Evolutionary conservation across 1,140 invertebrate genomes (phyloP), one percentile per base, ranked within the genome.

Genomic region (Magallana ariakensis): DNA sequence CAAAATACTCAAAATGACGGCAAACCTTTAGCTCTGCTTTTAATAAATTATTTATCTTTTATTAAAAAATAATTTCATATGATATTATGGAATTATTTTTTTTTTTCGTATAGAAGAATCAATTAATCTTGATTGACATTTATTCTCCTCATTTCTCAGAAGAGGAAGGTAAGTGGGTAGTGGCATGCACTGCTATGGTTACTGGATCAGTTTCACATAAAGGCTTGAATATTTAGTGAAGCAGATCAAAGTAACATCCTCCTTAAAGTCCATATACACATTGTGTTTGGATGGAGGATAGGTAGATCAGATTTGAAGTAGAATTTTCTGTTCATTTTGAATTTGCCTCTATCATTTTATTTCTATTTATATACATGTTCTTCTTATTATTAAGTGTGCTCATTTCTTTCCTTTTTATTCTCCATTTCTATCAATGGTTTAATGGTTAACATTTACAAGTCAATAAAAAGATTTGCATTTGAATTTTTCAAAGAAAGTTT

Each of bases 101-200:
- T n/a, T n/a, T 2, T 46, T 46, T 46, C 3, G 33, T 46, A 46
- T 46, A 46, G 33, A 46, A 46, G 33, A 46, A 19, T 75, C 9
- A 26, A 75, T 75, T 75, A 75, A 33, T 11, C 19, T 26, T 10
- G 6, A 75, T 75, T 75, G 22, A 9, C 15, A 75, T 26, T 75
- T 75, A 26, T 75, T 75, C 66, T 75, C 62, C 19, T 70, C 66
- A 75, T 75, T 75, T 75, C 66, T 19, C 33, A 75, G 66, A 75
- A 75, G 66, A 75, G 66, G 66, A 75, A 75, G 66, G 66, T 75
- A 75, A 75, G 66, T 75, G 66, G 66, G 66, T 75, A 75, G 66
- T 33, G 19, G 66, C 66, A 75, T 75, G 66, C 66, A 75, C 66
- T 75, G 62, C 62, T 22, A 22, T 70, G 66, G 22, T 75, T 75